phyloP scores from a whole-genome alignment of 2,888 invertebrate species.

The Eustalomyia histrio region DNA sequence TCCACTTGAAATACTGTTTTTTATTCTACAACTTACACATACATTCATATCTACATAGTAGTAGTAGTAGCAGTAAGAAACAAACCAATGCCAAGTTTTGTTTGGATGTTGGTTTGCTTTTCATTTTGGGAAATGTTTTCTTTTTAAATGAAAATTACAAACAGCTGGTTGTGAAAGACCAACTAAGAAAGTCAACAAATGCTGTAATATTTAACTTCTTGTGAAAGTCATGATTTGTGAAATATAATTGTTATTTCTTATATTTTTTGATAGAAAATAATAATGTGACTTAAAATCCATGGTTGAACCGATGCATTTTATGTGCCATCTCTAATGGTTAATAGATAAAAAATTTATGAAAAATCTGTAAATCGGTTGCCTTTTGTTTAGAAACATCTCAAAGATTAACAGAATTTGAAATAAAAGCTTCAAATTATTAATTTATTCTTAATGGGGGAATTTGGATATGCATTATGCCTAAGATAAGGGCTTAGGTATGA shows the following conservation, averaged over 20 bases:
- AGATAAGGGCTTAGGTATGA: too few species aligned
- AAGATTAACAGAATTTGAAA: too few species aligned
- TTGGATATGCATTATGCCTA: too few species aligned
- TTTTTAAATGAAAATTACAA: slow-evolving; percentile 15
- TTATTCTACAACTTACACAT: neutral
- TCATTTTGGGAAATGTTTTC: slow-evolving; percentile 8
- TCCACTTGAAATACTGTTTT: slow-evolving; percentile 74
- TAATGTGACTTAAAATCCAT: neutral
- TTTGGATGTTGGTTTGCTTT: slow-evolving; percentile 25
- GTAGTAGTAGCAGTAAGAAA: too few species aligned
- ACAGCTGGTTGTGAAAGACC: slow-evolving; percentile 46
- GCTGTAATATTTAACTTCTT: neutral
- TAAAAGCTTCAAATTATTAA: too few species aligned
- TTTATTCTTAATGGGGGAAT: too few species aligned
- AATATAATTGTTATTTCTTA: slow-evolving; percentile 12
- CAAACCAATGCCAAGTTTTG: slow-evolving; percentile 46
- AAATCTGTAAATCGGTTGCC: too few species aligned
- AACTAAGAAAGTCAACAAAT: slow-evolving; percentile 17
- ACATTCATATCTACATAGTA: neutral
- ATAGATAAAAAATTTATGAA: too few species aligned
- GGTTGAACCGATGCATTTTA: too few species aligned
- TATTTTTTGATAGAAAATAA: neutral
- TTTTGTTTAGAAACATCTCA: too few species aligned
- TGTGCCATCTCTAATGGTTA: too few species aligned
- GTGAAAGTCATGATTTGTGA: slow-evolving; percentile 28